phyloP scores from a whole-genome alignment of 2,888 invertebrate genomes.

The Drosophila pegasa region DNA sequence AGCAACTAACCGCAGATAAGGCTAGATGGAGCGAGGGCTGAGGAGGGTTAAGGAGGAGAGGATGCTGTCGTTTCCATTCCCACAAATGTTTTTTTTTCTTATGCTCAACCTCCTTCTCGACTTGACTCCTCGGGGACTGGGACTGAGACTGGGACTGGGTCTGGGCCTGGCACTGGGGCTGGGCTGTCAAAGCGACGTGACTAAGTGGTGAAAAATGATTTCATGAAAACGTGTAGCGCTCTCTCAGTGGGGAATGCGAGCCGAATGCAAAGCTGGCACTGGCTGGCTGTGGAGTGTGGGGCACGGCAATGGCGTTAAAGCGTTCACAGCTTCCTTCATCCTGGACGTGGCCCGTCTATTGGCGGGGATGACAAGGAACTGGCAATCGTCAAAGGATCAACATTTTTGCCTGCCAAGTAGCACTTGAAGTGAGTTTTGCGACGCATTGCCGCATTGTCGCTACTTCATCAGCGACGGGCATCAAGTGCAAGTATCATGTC shows the following conservation, averaged over 20 bases:
- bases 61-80: conserved; percentile 64
- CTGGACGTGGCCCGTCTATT: conserved; percentile 17
- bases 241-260: conserved; percentile 65
- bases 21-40: conserved; percentile 11
- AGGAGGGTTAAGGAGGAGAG: conserved; percentile 19
- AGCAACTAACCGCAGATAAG: conserved; percentile 78
- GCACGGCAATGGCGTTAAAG: conserved; percentile 51
- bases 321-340: conserved; percentile 57
- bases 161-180: conserved; percentile 15
- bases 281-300: conserved; percentile 2
- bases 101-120: conserved; percentile 28
- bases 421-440: conserved; percentile 76
- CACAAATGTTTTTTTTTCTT: conserved; percentile 20
- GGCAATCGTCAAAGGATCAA: conserved; percentile 78
- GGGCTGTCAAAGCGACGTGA: conserved; percentile 78
- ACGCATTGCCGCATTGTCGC: conserved; percentile 81
- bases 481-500: conserved; percentile 79
- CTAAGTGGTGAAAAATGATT: conserved; percentile 79
- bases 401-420: conserved; percentile 71
- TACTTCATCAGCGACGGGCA: conserved; percentile 80
- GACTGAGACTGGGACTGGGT: background rate
- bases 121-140: conserved; percentile 5
- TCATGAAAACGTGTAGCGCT: conserved; percentile 76
- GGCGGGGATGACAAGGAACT: conserved; percentile 21
- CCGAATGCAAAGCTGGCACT: conserved; percentile 44